Base-by-base conservation (phyloP, 2,888 invertebrate species). In the Catocala nupta region DNA sequence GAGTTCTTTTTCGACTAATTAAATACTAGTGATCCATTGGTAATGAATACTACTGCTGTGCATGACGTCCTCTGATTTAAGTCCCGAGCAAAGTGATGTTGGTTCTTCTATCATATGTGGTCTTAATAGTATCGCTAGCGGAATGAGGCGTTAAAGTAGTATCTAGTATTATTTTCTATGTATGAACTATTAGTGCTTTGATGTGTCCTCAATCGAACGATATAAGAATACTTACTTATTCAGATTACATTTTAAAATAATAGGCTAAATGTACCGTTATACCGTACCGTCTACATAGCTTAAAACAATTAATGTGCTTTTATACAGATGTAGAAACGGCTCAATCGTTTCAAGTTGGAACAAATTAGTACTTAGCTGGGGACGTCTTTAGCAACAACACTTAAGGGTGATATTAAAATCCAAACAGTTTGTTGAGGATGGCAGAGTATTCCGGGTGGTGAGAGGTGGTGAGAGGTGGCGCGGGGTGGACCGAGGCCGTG, bases 371-470 rank as follows among this genome's bases (percentile, higher is more conserved):
- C 91, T 92, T 91, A 88, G 85, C 77, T 71, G 81, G 82, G 81
- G 87, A 90, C 82, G 85, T 90, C 91, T 92, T 90, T 89, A 88
- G 87, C 82, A 87, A 92, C 91, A 92, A 88, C 91, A 91, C 92
- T 93, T 91, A 90, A 91, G 86, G 81, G 83, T 89, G 85, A 92
- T 93, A 93, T 93, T 93, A 93, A 93, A 93, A 92, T 90, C 89
- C 90, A 90, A 93, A 92, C 90, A 89, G 90, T 87, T 85, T 81
- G 80, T 72, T 72, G 80, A 83, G 83, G 78, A 78, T 71, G 67
- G 71, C 75, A 39, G 65, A 71, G 60, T 64, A 57, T 55, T 39
- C 62, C 44, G 63, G 64, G 68, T 43, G 59, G 79, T 10, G 43
- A 11, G 50, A 75, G 74, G 36, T 39, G 77, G 79, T 8, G 43